These are phyloP conservation scores for Psittacula echo DNA, from an alignment of 2,797 vertebrate genomes.

Conservation along the genomic window DNA sequence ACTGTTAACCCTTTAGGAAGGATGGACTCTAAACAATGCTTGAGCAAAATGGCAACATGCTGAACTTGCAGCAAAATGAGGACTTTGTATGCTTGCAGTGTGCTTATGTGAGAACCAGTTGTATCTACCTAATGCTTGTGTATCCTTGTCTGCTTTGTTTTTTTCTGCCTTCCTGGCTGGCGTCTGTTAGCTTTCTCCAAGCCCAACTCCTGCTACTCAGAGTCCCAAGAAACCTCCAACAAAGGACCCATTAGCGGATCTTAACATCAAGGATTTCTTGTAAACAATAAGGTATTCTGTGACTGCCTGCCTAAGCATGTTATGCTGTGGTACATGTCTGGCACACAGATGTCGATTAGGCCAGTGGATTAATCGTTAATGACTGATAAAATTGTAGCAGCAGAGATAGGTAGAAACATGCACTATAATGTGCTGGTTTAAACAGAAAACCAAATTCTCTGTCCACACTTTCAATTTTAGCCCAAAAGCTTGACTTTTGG, in stretches of 20 bases:
- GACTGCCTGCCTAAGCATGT: constrained; percentile 54
- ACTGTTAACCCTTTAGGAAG: background rate
- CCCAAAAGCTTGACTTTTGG: background rate
- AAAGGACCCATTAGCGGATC: constrained; percentile 98
- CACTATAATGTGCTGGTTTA: background rate
- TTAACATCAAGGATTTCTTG: constrained; percentile 99
- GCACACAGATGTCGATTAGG: constrained; percentile 6
- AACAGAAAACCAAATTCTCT: background rate
- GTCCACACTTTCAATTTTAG: background rate
- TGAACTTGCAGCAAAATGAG: background rate
- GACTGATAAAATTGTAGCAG: background rate
- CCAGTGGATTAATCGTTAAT: background rate
- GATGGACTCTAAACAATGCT: background rate
- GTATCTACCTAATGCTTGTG: constrained; percentile 57
- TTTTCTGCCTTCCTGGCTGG: constrained; percentile 67
- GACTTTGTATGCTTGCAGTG: constrained; percentile 29
- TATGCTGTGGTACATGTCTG: constrained; percentile 4
- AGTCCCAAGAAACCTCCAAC: constrained; percentile 97
- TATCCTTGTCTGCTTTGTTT: constrained; percentile 72
- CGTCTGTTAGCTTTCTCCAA: constrained; percentile 89
- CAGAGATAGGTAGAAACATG: background rate
- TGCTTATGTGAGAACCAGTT: background rate
- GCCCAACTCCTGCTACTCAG: constrained; percentile 88
- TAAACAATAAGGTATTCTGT: constrained; percentile 86
- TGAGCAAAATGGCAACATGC: background rate